Conservation (phyloP, 1,140 invertebrate species). For the Bombus pascuorum region DNA sequence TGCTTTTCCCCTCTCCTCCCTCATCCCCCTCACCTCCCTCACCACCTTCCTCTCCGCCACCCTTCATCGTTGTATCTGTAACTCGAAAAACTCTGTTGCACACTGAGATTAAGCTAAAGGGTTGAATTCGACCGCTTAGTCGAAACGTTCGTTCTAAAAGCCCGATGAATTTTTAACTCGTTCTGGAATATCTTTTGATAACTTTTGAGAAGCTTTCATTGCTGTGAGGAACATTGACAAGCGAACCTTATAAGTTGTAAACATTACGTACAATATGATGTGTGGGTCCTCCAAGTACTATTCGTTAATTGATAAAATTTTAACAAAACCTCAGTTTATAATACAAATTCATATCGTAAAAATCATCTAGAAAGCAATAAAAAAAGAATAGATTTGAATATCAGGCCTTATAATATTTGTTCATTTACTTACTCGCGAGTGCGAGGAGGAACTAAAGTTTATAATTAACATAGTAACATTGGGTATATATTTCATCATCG, state of each 20-base stretch:
- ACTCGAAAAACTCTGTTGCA: constrained; percentile 77
- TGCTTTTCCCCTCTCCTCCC: constrained; percentile 34
- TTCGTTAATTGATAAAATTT: background rate
- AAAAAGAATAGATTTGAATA: too few species aligned
- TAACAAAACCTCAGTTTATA: background rate
- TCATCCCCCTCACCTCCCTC: background rate
- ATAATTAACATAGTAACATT: background rate
- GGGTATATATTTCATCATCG: background rate
- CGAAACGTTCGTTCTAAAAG: constrained; percentile 55
- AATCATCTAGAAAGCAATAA: background rate
- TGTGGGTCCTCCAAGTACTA: background rate
- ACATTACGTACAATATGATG: background rate
- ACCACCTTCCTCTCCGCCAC: background rate
- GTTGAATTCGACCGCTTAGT: constrained; percentile 70
- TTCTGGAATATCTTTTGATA: constrained; percentile 9
- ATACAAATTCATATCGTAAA: background rate
- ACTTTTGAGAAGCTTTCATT: background rate
- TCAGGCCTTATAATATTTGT: background rate
- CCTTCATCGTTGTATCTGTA: constrained; percentile 44
- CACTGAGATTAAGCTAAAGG: constrained; percentile 76
- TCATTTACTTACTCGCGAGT: background rate
- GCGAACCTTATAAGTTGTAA: background rate
- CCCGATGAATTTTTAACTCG: constrained; percentile 46
- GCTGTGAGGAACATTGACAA: background rate
- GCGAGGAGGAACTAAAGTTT: background rate